Base-by-base conservation (phyloP, 2,797 vertebrate genomes). In the Paratrypauchen microcephalus region DNA sequence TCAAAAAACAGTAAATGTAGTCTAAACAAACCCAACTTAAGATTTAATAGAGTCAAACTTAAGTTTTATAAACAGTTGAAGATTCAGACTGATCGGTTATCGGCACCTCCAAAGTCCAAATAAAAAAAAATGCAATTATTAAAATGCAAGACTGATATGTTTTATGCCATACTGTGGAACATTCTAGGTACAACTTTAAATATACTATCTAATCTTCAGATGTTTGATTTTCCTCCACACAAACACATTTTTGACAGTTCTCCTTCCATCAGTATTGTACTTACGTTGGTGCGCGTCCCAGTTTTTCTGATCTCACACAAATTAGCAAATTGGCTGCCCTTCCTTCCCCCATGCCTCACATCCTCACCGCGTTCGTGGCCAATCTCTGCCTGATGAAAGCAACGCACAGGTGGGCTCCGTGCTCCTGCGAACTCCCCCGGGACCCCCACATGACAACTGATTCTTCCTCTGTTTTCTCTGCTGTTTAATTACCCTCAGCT, bases 401-500 rank as follows among this genome's bases (percentile, higher is more conserved):
- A 60, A 69, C 65, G 75, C 28, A 57, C 82, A 89, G 84, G 82
- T 90, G 82, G 41, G 72, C 70, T 39, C 71, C 87, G 72, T 69
- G 83, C 75, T 77, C 74, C 41, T 55, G 70, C 74, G 65, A 32
- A 21, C 4, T 84, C 87, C 77, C 84, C 36, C 21, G 87, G 78
- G 80, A 88, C 21, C 12, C 4, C 70, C 79, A 80, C 81, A 54
- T 84, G 91, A 91, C 92, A 91, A 91, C 85, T 88, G 89, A 79
- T 88, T 92, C 86, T 73, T 66, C 65, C 76, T 85, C 69, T 89
- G 82, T 86, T 89, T 85, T 84, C 71, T 83, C 80, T 88, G 83
- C 87, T 89, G 86, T 88, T 92, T 93, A 93, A 94, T 92, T 93
- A 91, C 88, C 85, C 91, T 91, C 86, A 88, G 88, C 87, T 92